Base-by-base conservation (phyloP, 2,113 vertebrate species). In the Alexandromys fortis region DNA sequence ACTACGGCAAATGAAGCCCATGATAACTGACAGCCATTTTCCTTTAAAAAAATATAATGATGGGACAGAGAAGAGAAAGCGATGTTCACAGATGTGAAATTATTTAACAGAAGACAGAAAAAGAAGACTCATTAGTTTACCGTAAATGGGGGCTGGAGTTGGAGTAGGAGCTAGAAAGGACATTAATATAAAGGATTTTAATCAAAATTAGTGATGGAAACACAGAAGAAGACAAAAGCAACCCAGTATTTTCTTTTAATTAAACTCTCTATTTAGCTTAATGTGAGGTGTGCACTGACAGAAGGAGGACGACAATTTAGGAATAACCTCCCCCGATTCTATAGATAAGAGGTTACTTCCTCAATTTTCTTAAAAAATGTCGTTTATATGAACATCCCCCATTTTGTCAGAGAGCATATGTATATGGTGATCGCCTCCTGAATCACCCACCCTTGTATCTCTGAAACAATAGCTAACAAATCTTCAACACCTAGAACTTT, bases 81-180 rank as follows among this genome's bases (percentile, higher is more conserved):
- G 21, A 91, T 91, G 86, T 95, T 92, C 90, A 92, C 52, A 98
- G 88, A 94, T 90, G 83, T 97, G 97, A 98, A 98, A 92, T 83
- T 72, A 89, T 95, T 96, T 95, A 92, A 97, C 90, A 98, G 97
- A 97, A 86, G 96, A 98, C 17, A 90, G 96, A 98, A 96, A 98
- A 97, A 97, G 95, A 98, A 91, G 98, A 98, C 63, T 98, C 96
- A 26, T 98, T 98, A 98, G 98, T 99, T 99, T 99, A 99, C 99
- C 99, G 99, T 99, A 98, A 98, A 98, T 97, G 96, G 99, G 98
- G 98, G 99, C 98, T 98, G 99, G 99, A 98, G 99, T 99, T 98
- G 99, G 99, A 95, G 99, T 98, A 98, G 99, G 98, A 98, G 99
- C 99, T 99, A 99, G 98, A 99, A 99, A 98, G 98, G 98, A 98